These are phyloP conservation scores for Chlamydotis undulata DNA, from an alignment of 2,113 vertebrate species.

Conservation along the genomic window DNA sequence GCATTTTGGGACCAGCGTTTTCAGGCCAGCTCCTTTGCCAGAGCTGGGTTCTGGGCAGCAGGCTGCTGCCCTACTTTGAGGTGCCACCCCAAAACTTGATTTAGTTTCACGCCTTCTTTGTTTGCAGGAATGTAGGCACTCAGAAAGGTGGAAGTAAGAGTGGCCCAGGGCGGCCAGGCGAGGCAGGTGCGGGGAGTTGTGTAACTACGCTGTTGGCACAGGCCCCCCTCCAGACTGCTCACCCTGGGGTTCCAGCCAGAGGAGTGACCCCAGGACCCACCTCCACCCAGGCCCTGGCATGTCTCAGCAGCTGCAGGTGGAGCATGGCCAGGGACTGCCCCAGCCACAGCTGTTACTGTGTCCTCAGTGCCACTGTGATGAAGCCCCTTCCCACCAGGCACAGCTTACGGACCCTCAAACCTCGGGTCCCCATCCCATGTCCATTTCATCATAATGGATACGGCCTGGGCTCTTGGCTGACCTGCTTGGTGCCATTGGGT, in stretches of 20 bases:
- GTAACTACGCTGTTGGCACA: background rate
- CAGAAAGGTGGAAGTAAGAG: background rate
- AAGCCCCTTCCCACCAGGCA: background rate
- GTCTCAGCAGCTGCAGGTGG: background rate
- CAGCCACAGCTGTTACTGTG: background rate
- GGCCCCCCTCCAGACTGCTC: background rate
- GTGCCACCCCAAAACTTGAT: background rate
- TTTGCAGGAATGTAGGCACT: background rate
- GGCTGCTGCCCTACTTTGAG: background rate
- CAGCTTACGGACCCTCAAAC: background rate
- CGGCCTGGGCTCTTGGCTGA: background rate
- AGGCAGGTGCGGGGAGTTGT: background rate
- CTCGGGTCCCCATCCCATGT: rapidly evolving
- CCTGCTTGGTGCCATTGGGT: background rate
- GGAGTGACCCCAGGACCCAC: background rate
- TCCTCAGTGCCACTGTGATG: background rate
- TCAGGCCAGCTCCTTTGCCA: background rate
- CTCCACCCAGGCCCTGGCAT: background rate
- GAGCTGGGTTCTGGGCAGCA: background rate
- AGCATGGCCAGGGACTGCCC: background rate
- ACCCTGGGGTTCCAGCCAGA: background rate
- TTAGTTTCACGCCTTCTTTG: background rate
- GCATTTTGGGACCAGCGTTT: background rate
- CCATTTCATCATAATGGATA: background rate
- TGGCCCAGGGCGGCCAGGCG: background rate